Base-by-base conservation (phyloP, 2,113 vertebrate genomes). In the Salvator merianae region DNA sequence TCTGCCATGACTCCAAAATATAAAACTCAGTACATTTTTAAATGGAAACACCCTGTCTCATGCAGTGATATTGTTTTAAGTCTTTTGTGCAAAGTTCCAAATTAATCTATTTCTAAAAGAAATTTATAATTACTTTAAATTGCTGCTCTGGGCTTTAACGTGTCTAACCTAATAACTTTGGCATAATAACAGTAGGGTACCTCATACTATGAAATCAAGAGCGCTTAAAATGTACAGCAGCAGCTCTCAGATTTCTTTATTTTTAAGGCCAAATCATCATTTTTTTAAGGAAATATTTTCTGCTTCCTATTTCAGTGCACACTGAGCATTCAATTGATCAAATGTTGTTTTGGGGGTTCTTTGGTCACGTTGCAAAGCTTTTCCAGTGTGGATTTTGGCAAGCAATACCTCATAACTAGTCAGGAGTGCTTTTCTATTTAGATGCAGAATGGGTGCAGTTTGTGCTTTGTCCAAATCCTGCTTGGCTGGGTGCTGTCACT, bases 231-330 rank as follows among this genome's bases (percentile, higher is more conserved):
- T 87, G 86, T 89, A 90, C 87, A 79, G 77, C 82, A 88, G 88
- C 90, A 92, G 90, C 0, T 1, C 90, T 84, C 0, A n/a, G 83
- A 87, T 93, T 89, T 93, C 78, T 91, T 62, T 87, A 72, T 89
- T 93, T n/a, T 93, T 93, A 90, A 92, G 90, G 87, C 88, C 88
- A 91, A 87, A 89, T 77, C 89, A 89, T 73, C 83, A 89, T 90
- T 91, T 90, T 88, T 93, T 93, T 89, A 93, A 91, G 88, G 90
- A 94, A 91, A 91, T 91, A 91, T 91, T 94, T 94, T 92, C 91
- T 86, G 84, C 79, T 87, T 77, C 0, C 0, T n/a, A 81, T 89
- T 93, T 91, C 89, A 88, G 34, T 82, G 66, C 87, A 80, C 70
- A 53, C 50, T 9, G 50, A 13, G 50, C 8, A 13, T 53, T 53